These are phyloP conservation scores for Zeus faber DNA, from an alignment of 2,113 vertebrate species.

Conservation along the genomic window DNA sequence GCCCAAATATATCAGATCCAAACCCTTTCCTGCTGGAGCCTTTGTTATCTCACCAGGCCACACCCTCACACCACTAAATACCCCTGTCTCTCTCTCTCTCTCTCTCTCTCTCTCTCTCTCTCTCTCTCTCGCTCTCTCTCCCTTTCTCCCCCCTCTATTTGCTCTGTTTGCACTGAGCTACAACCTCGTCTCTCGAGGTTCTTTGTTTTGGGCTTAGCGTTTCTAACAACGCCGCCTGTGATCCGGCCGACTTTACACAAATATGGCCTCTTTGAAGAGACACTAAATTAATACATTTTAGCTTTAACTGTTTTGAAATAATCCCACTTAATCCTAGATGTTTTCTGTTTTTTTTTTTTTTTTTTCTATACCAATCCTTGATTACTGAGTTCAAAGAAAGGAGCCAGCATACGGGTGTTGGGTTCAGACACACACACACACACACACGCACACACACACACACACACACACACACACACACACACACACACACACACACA, in stretches of 20 bases:
- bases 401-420: slow-evolving; percentile 58
- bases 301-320: slow-evolving; percentile 42
- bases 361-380: slow-evolving; percentile 43
- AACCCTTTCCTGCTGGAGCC: too few species aligned
- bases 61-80: neutral
- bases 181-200: slow-evolving; percentile 9
- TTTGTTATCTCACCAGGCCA: too few species aligned
- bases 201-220: slow-evolving; percentile 26
- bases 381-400: slow-evolving; percentile 66
- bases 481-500: slow-evolving; percentile 5
- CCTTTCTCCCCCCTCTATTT: slow-evolving; percentile 5
- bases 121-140: neutral
- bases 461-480: slow-evolving; percentile 16
- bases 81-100: slow-evolving; percentile 4
- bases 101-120: slow-evolving; percentile 10
- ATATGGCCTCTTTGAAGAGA: slow-evolving; percentile 35
- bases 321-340: slow-evolving; percentile 53
- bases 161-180: slow-evolving; percentile 4
- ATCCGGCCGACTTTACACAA: slow-evolving; percentile 19
- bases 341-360: slow-evolving; percentile 7
- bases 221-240: slow-evolving; percentile 14
- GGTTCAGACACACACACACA: slow-evolving; percentile 22
- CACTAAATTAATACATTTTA: slow-evolving; percentile 53
- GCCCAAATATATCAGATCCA: too few species aligned
- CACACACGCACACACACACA: slow-evolving; percentile 5